phyloP scores from a whole-genome alignment of 2,888 invertebrate species.

The Drosophila diplacantha region DNA sequence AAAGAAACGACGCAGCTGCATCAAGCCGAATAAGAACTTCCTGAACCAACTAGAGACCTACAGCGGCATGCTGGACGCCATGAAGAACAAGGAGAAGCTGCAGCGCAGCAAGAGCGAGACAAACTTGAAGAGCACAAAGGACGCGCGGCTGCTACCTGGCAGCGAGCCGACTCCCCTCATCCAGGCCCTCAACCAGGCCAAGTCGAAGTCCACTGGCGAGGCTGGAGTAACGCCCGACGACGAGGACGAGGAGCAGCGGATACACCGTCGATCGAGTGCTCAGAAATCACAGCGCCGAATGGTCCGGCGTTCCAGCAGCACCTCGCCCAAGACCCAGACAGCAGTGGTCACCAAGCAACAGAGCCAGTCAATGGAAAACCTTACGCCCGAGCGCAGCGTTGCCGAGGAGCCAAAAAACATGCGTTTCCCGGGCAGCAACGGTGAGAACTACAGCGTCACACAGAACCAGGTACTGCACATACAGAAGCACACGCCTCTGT shows the following conservation, averaged over 20 bases:
- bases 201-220: constrained; percentile 68
- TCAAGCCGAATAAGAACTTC: constrained; percentile 97
- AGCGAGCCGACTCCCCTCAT: constrained; percentile 82
- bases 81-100: constrained; percentile 95
- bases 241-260: constrained; percentile 29
- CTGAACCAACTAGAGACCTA: constrained; percentile 96
- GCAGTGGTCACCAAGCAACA: constrained; percentile 76
- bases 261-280: constrained; percentile 55
- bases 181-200: constrained; percentile 79
- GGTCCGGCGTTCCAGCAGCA: constrained; percentile 75
- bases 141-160: constrained; percentile 80
- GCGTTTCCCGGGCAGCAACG: constrained; percentile 90
- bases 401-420: constrained; percentile 84
- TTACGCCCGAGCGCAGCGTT: constrained; percentile 75
- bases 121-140: constrained; percentile 86
- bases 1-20: constrained; percentile 92
- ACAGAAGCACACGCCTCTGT: constrained; percentile 81
- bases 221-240: constrained; percentile 42
- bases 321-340: constrained; percentile 74
- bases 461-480: constrained; percentile 93
- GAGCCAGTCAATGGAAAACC: constrained; percentile 77
- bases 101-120: constrained; percentile 96
- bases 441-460: constrained; percentile 91
- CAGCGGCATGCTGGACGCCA: constrained; percentile 96
- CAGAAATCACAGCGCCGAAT: constrained; percentile 71